Conservation (phyloP, 2,888 invertebrate species). For the Melieria picta region DNA sequence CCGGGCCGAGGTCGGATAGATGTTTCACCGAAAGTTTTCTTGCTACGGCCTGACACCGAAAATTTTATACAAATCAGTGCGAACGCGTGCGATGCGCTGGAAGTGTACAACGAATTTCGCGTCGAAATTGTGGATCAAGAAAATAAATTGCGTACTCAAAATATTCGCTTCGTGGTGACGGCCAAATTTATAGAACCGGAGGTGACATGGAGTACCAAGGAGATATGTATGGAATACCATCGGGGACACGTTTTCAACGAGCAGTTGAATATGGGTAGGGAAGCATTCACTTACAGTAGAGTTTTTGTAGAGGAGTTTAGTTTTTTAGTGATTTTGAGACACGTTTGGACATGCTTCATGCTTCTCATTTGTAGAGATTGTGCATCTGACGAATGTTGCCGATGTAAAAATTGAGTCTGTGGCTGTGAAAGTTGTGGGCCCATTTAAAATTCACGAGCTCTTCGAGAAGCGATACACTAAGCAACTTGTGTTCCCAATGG, state of each 20-base stretch:
- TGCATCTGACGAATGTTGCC: constrained; percentile 42
- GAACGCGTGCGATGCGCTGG: constrained; percentile 48
- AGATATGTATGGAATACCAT: constrained; percentile 48
- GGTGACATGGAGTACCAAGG: constrained; percentile 49
- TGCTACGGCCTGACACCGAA: constrained; percentile 39
- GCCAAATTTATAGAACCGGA: constrained; percentile 50
- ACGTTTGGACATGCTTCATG: too few relatives aligned
- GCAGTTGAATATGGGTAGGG: constrained; percentile 21
- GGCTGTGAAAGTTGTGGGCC: constrained; percentile 48
- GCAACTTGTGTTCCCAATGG: constrained; percentile 42
- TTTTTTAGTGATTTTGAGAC: too few relatives aligned
- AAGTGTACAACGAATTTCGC: constrained; percentile 49
- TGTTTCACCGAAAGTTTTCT: constrained; percentile 49
- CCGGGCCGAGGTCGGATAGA: constrained; percentile 47
- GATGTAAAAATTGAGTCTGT: constrained; percentile 33
- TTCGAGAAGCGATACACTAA: constrained; percentile 46
- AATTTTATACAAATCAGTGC: constrained; percentile 44
- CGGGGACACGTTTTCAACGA: constrained; percentile 48
- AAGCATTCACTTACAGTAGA: not conserved
- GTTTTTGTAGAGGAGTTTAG: too few relatives aligned
- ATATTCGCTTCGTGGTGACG: constrained; percentile 42
- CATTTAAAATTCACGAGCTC: constrained; percentile 52
- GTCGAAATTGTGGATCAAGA: constrained; percentile 48
- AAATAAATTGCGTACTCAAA: constrained; percentile 47
- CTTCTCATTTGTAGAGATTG: constrained; percentile 37